phyloP scores from a whole-genome alignment of 2,888 invertebrate genomes.

The Hydrotaea cyrtoneurina region DNA sequence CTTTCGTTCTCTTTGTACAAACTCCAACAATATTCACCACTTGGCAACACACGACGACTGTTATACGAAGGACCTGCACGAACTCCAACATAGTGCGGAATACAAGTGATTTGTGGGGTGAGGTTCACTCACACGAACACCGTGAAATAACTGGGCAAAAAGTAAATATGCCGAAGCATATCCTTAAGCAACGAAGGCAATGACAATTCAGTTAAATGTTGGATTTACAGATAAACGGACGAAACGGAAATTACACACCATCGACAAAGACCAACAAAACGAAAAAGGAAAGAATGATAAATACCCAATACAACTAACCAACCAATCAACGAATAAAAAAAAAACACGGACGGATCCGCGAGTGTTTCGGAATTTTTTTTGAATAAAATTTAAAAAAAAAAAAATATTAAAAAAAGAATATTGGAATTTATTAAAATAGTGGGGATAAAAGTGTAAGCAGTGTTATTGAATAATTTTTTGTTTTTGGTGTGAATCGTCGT shows the following conservation, averaged over 20 bases:
- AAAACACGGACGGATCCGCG: conserved; percentile 30
- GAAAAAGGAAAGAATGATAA: background rate
- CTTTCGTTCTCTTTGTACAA: conserved; percentile 10
- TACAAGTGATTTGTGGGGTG: background rate
- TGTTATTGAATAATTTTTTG: too few species aligned
- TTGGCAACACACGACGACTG: conserved; percentile 9
- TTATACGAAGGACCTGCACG: conserved; percentile 30
- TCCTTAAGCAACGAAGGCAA: conserved; percentile 74
- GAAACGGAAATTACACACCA: conserved; percentile 68
- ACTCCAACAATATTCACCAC: conserved; percentile 10
- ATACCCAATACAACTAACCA: background rate
- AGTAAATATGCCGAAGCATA: conserved; percentile 71
- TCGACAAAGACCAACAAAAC: background rate
- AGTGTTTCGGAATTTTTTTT: conserved; percentile 35
- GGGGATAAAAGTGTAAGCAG: background rate
- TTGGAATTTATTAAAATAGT: background rate
- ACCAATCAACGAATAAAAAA: background rate
- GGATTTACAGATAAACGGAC: conserved; percentile 76
- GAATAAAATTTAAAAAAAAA: conserved; percentile 14
- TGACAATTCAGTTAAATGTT: conserved; percentile 78
- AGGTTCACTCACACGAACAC: conserved; percentile 25
- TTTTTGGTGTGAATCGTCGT: too few species aligned
- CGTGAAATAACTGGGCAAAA: conserved; percentile 38
- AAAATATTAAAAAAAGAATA: background rate
- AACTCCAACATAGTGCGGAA: conserved; percentile 10